Evolutionary conservation across 2,888 invertebrate genomes (phyloP), one percentile per base, ranked within the genome.

Genomic region (Dascillus cervinus): DNA sequence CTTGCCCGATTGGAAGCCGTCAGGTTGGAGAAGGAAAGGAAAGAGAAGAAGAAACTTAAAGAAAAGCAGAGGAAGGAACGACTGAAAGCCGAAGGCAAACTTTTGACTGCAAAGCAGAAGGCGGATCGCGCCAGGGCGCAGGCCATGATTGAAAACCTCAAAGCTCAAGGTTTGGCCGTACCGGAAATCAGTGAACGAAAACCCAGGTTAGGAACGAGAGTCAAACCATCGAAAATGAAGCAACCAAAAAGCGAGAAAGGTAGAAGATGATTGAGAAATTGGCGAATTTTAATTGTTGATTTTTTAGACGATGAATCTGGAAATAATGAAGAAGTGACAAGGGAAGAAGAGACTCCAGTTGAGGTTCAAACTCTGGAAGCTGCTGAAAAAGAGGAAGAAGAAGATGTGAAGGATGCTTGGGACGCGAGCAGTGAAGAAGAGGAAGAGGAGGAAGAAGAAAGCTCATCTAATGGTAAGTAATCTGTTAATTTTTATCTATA

Each of bases 51-150:
- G 60, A 96, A 91, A 59, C 82, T 84, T 53, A 89, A 87, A 54
- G 91, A 94, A 65, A 91, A 89, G 56, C 94, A 94, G 57, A 75
- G 87, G 27, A 91, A 89, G 63, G 91, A 91, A 53, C 75, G 90
- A 55, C 71, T 92, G 48, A 96, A 96, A 64, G 89, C 88, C n/a
- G 96, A 96, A 67, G 97, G 97, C 2, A 96, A 92, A 65, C 70
- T 92, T 15, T 66, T 96, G 35, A 94, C 94, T 2, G 81, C 88
- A 0, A 94, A 94, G 62, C 94, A 98, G 60, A 94, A 90, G 60
- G 86, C 86, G 44, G 91, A 91, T 50, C 78, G 84, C 41, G 85
- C 87, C 0, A 73, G 92, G 45, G 90, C 91, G 4, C 86, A 89
- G 61, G 88, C 87, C 34, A 77, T 92, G 73, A 66, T 96, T 39